Evolutionary conservation across 2,113 vertebrate genomes (phyloP), one percentile per base, ranked within the genome.

Genomic region (Corythornis madagascariensis): DNA sequence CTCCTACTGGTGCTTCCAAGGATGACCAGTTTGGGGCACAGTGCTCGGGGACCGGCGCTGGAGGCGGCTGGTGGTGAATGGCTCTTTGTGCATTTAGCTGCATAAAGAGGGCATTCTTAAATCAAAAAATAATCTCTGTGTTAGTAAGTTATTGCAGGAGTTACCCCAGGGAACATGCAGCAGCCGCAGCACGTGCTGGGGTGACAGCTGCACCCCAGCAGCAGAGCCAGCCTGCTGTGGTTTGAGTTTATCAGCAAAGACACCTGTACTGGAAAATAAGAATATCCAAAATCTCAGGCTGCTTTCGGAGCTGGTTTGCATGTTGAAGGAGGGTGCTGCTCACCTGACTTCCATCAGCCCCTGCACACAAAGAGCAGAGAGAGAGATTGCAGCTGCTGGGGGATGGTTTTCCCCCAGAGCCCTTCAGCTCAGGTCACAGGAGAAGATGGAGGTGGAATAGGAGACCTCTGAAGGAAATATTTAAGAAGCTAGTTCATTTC

Each of bases 211-310:
- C 55, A 10, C 1, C 12, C 75, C 17, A 10, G 25, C 0, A 42
- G 43, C 50, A 9, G 0, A 0, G 26, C 2, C 77, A 13, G 4
- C 2, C 0, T 0, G 15, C 29, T 19, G 16, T 8, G 86, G 43
- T 15, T 48, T 16, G 0, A 67, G 5, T 10, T n/a, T 6, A 1
- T 2, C 45, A 16, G 72, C 38, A 11, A 4, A 29, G 70, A n/a
- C 17, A 7, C 29, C 0, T 15, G 38, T 3, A 55, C 83, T 61
- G 91, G 73, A 19, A 63, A 84, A 81, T 5, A 2, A 24, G 20
- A 61, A n/a, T 2, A 12, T 50, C 5, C 53, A 1, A 17, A 52
- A 14, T 0, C 2, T 8, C 3, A 4, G 60, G n/a, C 20, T 9
- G 7, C 4, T 5, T 17, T 3, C 40, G 50, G 40, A 52, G 77